A percentile compares a stretch with the other conserved stretches of the same genome.
These are phyloP conservation scores for Trisateles emortualis DNA, from an alignment of 2,888 invertebrate species.

Conservation along the genomic window DNA sequence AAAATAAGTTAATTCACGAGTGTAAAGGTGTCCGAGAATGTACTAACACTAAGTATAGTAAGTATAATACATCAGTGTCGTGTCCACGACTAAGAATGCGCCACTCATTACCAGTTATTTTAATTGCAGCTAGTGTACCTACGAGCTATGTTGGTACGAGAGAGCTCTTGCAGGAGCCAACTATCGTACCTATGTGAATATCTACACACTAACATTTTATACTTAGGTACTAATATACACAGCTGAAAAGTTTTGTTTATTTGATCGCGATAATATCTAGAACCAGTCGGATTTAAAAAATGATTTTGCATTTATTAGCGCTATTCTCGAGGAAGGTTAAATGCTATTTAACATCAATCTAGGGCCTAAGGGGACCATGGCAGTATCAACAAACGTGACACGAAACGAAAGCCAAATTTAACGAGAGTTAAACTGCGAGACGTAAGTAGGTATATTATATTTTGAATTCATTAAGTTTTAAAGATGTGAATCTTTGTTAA, in stretches of 20 bases:
- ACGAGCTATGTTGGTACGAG: constrained; percentile 22
- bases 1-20: constrained; percentile 37
- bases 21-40: constrained; percentile 33
- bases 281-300: too few relatives aligned
- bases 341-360: too few relatives aligned
- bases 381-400: too few relatives aligned
- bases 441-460: too few relatives aligned
- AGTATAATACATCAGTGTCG: constrained; percentile 57
- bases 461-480: constrained; percentile 41
- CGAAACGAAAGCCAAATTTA: too few relatives aligned
- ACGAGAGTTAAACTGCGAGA: too few relatives aligned
- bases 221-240: constrained; percentile 41
- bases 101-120: constrained; percentile 74
- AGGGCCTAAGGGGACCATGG: too few relatives aligned
- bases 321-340: too few relatives aligned
- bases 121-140: constrained; percentile 62
- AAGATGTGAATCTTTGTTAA: constrained; percentile 30
- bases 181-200: constrained; percentile 44
- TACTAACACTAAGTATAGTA: constrained; percentile 38
- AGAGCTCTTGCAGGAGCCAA: constrained; percentile 42
- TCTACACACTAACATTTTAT: constrained; percentile 30
- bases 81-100: constrained; percentile 64
- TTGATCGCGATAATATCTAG: too few relatives aligned
- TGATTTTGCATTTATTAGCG: too few relatives aligned
- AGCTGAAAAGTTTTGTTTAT: too few relatives aligned